Percentiles rank a stretch among this genome's conserved stretches.
These are phyloP conservation scores for Tachyglossus aculeatus DNA, from an alignment of 2,797 vertebrate genomes.

Conservation along the genomic window DNA sequence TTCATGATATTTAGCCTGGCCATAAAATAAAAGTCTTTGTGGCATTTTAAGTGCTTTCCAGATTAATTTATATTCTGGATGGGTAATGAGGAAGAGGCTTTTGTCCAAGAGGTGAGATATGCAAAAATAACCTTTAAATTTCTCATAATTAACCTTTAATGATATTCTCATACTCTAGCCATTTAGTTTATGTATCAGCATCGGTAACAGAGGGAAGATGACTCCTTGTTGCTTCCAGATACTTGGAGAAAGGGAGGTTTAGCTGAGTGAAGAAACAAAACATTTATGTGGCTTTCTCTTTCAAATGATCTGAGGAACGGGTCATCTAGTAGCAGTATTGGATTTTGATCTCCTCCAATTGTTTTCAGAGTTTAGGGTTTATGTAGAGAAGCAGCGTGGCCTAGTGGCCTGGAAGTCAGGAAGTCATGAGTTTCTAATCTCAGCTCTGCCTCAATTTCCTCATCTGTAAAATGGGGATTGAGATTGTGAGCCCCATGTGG, in stretches of 20 bases:
- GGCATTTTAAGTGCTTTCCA: slow-evolving; percentile 61
- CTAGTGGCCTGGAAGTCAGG: too few relatives aligned
- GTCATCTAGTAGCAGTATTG: background rate
- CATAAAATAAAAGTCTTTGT: slow-evolving; percentile 50
- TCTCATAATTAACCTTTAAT: slow-evolving; percentile 78
- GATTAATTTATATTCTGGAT: slow-evolving; percentile 68
- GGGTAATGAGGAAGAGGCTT: slow-evolving; percentile 65
- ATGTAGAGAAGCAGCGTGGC: fast-evolving
- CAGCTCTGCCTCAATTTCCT: too few relatives aligned
- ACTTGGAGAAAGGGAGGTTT: background rate
- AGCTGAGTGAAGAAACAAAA: background rate
- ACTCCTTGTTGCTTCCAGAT: slow-evolving; percentile 28
- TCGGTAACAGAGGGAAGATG: background rate
- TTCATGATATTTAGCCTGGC: slow-evolving; percentile 37
- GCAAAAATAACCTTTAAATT: slow-evolving; percentile 78
- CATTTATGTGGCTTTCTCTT: background rate
- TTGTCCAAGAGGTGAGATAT: slow-evolving; percentile 78
- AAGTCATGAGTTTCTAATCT: too few relatives aligned
- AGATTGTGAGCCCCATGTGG: too few relatives aligned
- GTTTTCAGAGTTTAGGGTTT: too few relatives aligned
- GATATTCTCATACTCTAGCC: slow-evolving; percentile 59
- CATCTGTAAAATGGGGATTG: too few relatives aligned
- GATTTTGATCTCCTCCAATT: too few relatives aligned
- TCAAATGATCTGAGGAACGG: too few relatives aligned
- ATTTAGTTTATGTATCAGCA: slow-evolving; percentile 49